Evolutionary conservation across 2,113 vertebrate species (phyloP), one percentile per base, ranked within the genome.

Genomic region (Hiodon alosoides): DNA sequence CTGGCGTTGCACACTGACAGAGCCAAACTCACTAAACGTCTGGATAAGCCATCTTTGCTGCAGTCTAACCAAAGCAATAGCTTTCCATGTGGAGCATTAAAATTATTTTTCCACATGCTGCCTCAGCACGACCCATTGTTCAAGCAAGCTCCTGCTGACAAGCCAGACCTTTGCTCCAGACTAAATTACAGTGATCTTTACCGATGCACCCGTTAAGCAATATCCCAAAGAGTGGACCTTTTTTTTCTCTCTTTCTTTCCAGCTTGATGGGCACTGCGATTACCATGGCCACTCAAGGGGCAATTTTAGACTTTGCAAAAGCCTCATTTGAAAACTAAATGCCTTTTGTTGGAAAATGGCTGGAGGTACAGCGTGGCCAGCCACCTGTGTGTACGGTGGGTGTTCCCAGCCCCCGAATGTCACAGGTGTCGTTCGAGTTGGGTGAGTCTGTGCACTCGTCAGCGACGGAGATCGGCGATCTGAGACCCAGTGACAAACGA

Each of bases 71-170:
- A 96, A 95, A 94, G 96, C 95, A 98, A 98, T 98, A 98, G 98
- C 95, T 94, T 97, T 96, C 93, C 96, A 93, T 98, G 96, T 94
- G 94, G 95, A 95, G 92, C 95, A 97, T 98, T 98, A 98, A 98
- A 98, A 96, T 97, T 92, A 97, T 98, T 31, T 98, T 98, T 97
- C 94, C 94, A 96, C 95, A 95, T 97, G 96, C 96, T 94, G 97
- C 93, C 95, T 98, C 96, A 98, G 97, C 96, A 98, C 89, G 87
- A 93, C 87, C 94, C 94, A 98, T 98, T 97, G 96, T 98, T 96
- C 96, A 98, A 94, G 93, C 93, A 85, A 89, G 91, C 92, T 93
- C 92, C 92, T 96, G 94, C 94, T 98, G 96, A 98, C 96, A 94
- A 90, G 93, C 88, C 91, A 93, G 92, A 92, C 89, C 87, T 89